Conservation (phyloP, 2,888 invertebrate genomes). For the Euplexia lucipara region DNA sequence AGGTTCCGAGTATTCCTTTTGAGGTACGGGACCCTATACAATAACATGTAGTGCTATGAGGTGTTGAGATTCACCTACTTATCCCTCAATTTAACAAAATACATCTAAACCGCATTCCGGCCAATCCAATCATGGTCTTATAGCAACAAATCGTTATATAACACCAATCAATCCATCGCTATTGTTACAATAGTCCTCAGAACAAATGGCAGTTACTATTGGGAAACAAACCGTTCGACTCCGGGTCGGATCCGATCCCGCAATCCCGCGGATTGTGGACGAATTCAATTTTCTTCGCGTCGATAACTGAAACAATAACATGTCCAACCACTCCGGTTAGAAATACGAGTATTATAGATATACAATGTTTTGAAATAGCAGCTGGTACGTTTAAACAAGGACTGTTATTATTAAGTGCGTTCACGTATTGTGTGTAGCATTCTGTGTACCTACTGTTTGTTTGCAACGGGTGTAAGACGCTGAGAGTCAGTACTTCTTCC, state of each 20-base stretch:
- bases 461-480: no score
- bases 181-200: constrained; percentile 70
- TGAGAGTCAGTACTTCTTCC: no score
- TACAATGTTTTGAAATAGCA: constrained; percentile 36
- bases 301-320: constrained; percentile 85
- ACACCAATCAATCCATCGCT: constrained; percentile 61
- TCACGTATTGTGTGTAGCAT: no score
- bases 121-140: constrained; percentile 51
- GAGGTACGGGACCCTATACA: no score
- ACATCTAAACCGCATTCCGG: constrained; percentile 20
- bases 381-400: not conserved
- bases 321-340: constrained; percentile 51
- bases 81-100: constrained; percentile 30
- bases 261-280: constrained; percentile 86
- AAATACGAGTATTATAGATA: constrained; percentile 41
- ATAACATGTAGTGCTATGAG: no score
- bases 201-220: constrained; percentile 71
- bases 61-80: not conserved
- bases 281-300: constrained; percentile 87
- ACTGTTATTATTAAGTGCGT: constrained; percentile 1
- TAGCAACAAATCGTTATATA: constrained; percentile 56
- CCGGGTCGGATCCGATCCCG: constrained; percentile 77
- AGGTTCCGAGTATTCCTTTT: no score
- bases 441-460: no score
- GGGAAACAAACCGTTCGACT: constrained; percentile 82